Evolutionary conservation across 2,113 vertebrate species (phyloP).

Genomic region (Tiliqua scincoides): DNA sequence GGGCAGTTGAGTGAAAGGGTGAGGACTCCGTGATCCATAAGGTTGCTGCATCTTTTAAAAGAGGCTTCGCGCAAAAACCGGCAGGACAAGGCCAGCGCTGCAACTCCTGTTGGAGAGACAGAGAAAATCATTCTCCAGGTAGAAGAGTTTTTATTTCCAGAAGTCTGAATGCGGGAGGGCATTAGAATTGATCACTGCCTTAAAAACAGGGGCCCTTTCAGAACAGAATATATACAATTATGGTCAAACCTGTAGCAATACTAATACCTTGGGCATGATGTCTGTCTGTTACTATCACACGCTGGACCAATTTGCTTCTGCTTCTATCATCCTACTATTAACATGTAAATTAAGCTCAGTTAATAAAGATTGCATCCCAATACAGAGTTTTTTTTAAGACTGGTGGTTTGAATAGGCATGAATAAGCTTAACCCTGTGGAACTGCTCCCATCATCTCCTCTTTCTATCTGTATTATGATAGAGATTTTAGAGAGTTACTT

Average conservation of each 20-base stretch:
- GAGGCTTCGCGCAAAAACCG: constrained; percentile 71
- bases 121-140: constrained; percentile 16
- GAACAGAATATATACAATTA: not conserved
- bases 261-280: not conserved
- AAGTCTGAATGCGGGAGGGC: not conserved
- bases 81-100: constrained; percentile 78
- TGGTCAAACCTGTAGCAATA: too few relatives aligned
- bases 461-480: not conserved
- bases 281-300: not conserved
- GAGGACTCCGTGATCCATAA: constrained; percentile 79
- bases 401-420: not conserved
- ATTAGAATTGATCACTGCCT: not conserved
- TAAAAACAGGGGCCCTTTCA: not conserved
- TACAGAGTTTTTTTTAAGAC: not conserved
- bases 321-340: not conserved
- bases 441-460: not conserved
- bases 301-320: too few relatives aligned
- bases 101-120: constrained; percentile 73
- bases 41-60: constrained; percentile 77
- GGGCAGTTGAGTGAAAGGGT: constrained; percentile 79
- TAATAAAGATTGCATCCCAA: not conserved
- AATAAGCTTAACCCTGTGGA: not conserved
- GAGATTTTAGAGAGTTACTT: too few relatives aligned
- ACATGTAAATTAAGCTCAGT: not conserved
- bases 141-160: not conserved